These are phyloP conservation scores for Dysdera silvatica DNA, from an alignment of 1,140 invertebrate species.

Conservation along the genomic window DNA sequence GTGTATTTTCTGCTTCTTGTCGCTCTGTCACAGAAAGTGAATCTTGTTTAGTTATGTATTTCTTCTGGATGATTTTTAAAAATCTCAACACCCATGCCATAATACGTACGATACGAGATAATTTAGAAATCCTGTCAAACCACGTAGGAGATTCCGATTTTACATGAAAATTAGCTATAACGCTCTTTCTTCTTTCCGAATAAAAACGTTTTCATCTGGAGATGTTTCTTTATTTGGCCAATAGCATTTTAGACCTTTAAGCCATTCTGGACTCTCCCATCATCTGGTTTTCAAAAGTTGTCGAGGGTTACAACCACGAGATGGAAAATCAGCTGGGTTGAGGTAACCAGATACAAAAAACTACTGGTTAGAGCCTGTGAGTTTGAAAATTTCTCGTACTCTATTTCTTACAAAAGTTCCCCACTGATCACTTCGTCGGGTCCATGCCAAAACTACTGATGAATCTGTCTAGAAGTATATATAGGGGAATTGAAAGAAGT, in stretches of 20 bases:
- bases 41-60: no score
- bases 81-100: no score
- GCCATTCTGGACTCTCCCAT: background rate
- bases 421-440: background rate
- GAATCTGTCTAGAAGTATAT: slow-evolving; percentile 5
- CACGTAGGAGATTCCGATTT: no score
- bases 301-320: background rate
- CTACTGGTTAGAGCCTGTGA: background rate
- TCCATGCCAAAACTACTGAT: slow-evolving; percentile 1
- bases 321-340: slow-evolving; percentile 3
- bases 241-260: background rate
- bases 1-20: no score
- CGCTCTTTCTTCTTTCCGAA: background rate
- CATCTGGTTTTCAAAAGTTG: background rate
- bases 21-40: no score
- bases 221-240: background rate
- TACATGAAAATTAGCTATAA: no score
- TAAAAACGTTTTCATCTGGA: background rate
- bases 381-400: background rate
- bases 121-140: no score
- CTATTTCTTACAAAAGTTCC: background rate
- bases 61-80: no score
- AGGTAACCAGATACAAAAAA: background rate
- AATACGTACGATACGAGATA: no score
- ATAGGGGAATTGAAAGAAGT: no score